Base-by-base conservation (phyloP, 92 coral and sea anemone genomes). In the Montipora capitata region DNA sequence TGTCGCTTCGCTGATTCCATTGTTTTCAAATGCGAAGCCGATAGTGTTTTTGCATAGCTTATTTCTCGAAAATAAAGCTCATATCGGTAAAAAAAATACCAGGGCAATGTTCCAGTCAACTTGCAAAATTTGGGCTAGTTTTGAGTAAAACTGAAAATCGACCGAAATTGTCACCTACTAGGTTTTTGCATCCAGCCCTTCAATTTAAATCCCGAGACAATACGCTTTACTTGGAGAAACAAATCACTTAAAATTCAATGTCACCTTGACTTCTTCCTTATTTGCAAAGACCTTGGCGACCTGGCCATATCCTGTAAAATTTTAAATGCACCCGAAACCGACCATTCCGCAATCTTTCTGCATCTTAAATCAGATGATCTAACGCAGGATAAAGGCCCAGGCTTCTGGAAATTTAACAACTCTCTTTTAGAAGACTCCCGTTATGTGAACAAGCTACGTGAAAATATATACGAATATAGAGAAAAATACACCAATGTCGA, bases 371-470 rank as follows among this genome's bases (percentile, higher is more conserved):
- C 74, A 11, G 49, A 69, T 10, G 44, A 68, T 3, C 74, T 68
- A 3, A 68, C 39, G 13, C 61, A 74, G 6, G 17, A 74, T 48
- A 74, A 48, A 16, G 78, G 78, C 16, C 78, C 78, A 40, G 40
- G 78, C 62, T 17, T 49, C 38, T 74, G 78, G 63, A 74, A 45
- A 40, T 74, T 74, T 17, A 74, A 49, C 62, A 40, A 74, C 4
- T 74, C 78, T 3, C 62, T 48, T 74, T 63, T 74, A 15, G 15
- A 74, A 16, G 64, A 73, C 9, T 59, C 45, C n/a, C 17, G 4
- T 12, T 74, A 74, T 6, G 63, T 49, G 1, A 4, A 11, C n/a
- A 48, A 74, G 0, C 11, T 74, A 7, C 64, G 41, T 0, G 43
- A 40, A 49, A 4, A 74, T n/a, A 48, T 49, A n/a, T 9, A 4